Conservation (phyloP, 1,140 invertebrate genomes). For the Laodelphax striatellus region DNA sequence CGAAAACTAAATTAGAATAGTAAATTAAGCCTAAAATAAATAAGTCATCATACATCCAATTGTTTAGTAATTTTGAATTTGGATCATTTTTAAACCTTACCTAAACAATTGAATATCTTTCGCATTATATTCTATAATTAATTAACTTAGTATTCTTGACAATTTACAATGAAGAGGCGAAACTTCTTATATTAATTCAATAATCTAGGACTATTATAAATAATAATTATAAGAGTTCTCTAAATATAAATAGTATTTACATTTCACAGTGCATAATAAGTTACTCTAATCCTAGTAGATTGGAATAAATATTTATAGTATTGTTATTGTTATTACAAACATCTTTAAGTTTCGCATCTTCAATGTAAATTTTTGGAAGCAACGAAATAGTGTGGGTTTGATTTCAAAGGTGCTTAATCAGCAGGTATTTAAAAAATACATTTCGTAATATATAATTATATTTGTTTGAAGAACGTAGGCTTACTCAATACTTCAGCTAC, state of each 20-base stretch:
- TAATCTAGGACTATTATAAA: background rate
- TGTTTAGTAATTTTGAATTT: no score
- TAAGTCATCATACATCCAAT: no score
- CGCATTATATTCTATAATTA: no score
- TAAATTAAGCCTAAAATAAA: no score
- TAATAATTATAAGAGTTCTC: conserved; percentile 7
- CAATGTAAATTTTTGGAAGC: conserved; percentile 12
- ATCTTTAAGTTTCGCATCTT: conserved; percentile 20
- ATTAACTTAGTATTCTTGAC: background rate
- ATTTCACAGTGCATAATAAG: background rate
- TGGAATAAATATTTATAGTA: background rate
- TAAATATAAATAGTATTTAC: conserved; percentile 5
- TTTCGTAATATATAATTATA: background rate
- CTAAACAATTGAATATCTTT: no score
- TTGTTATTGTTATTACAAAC: background rate
- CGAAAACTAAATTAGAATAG: no score
- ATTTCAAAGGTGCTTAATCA: background rate
- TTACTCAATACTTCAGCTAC: no score
- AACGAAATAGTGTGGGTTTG: background rate
- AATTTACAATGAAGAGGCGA: conserved; percentile 21
- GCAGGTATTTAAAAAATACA: background rate
- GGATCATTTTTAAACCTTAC: no score
- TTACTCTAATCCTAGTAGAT: background rate
- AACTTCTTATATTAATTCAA: conserved; percentile 13
- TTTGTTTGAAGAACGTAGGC: no score